phyloP scores from a whole-genome alignment of 2,113 vertebrate genomes.

The Dasyurus viverrinus region DNA sequence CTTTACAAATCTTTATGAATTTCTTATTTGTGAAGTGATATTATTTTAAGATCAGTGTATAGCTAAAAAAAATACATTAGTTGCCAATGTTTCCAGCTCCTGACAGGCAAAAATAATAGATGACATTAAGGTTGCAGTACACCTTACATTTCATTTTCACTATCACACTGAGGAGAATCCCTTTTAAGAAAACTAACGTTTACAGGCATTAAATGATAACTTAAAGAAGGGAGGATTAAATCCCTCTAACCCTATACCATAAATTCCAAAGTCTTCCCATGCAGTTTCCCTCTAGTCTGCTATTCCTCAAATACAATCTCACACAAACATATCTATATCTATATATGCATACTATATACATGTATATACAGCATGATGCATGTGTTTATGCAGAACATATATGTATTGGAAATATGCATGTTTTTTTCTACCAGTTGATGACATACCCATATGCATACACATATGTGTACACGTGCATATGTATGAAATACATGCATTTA shows the following conservation, averaged over 20 bases:
- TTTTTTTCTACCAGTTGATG: too few relatives aligned
- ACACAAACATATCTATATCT: too few relatives aligned
- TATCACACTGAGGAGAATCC: neutral
- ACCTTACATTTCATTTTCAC: neutral
- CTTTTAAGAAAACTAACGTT: neutral
- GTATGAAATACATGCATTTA: too few relatives aligned
- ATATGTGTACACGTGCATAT: too few relatives aligned
- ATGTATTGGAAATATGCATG: too few relatives aligned
- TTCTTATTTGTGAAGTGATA: neutral
- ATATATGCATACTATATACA: too few relatives aligned
- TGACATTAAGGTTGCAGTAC: neutral
- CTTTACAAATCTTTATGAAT: too few relatives aligned
- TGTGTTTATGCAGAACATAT: too few relatives aligned
- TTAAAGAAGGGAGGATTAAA: neutral
- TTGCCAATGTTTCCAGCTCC: neutral
- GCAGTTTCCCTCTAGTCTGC: neutral
- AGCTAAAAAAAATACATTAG: neutral
- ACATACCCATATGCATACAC: too few relatives aligned
- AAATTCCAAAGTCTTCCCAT: neutral
- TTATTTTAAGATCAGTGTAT: neutral
- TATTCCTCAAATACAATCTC: neutral
- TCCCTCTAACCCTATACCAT: too few relatives aligned
- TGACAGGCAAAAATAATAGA: neutral
- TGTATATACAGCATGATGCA: too few relatives aligned
- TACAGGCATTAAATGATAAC: neutral